Percentiles rank a stretch among this genome's conserved stretches.
These are phyloP conservation scores for Tupaia tana DNA, from an alignment of 2,113 vertebrate genomes.

Conservation along the genomic window DNA sequence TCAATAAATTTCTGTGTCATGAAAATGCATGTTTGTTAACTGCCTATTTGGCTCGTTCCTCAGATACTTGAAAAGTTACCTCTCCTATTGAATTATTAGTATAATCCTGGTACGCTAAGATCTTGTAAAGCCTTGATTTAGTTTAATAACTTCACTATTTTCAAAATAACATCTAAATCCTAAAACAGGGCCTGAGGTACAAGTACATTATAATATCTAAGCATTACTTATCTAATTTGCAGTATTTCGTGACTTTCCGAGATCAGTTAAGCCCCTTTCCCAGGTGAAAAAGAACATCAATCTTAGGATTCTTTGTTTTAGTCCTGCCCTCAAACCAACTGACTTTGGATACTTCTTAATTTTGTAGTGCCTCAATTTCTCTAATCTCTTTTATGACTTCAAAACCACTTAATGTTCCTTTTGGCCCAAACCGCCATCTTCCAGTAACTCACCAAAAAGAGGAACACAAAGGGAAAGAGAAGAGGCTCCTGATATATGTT, in stretches of 20 bases:
- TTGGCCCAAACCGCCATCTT: no score
- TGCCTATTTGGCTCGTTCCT: background rate
- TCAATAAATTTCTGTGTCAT: conserved; percentile 4
- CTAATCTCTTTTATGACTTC: background rate
- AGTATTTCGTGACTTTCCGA: background rate
- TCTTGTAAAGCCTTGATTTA: background rate
- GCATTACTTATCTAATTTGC: background rate
- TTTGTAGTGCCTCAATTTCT: conserved; percentile 19
- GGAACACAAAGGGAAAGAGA: no score
- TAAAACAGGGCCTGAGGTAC: background rate
- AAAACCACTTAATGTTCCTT: conserved; percentile 10
- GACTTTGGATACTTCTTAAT: conserved; percentile 7
- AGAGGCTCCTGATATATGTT: no score
- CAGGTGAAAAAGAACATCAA: background rate
- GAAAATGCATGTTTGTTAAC: background rate
- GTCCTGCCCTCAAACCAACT: background rate
- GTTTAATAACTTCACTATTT: background rate
- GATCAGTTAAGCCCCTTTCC: background rate
- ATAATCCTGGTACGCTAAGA: background rate
- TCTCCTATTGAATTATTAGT: background rate
- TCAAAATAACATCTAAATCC: conserved; percentile 37
- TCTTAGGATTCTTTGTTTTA: conserved; percentile 8
- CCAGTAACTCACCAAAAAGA: no score
- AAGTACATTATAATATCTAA: background rate
- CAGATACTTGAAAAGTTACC: background rate